Base-by-base conservation (phyloP, 1,140 invertebrate species). In the Drosophila orena region DNA sequence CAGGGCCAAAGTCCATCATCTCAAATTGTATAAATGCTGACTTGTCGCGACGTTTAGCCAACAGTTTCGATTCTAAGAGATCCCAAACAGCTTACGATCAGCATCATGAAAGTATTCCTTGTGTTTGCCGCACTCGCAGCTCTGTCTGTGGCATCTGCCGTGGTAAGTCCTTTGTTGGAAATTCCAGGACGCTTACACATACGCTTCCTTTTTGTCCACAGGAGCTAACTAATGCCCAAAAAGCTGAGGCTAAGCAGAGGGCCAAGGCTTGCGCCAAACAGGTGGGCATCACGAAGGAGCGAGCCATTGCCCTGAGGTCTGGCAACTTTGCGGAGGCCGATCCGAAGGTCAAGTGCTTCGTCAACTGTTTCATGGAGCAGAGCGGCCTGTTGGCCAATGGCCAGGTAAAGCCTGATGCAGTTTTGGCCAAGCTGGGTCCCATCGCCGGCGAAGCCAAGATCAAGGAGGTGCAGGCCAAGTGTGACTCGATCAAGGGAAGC, bases 301-400 rank as follows among this genome's bases (percentile, higher is more conserved):
- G 89, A 55, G 84, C 68, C 0, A 0, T 47, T 4, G 54, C 62
- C 27, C 58, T 88, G 35, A 64, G 68, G 0, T 49, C 56, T 12
- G 84, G 84, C n/a, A 80, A 73, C 1, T 89, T 88, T 8, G 77
- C 69, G 4, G 61, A 72, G 12, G 6, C 2, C 34, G 85, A 90
- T 47, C 24, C 14, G 1, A 90, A 90, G 70, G 57, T 79, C 0
- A 90, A 90, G 42, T 90, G 85, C 57, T 90, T 90, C 34, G 66
- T 77, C 65, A 81, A 81, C 42, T 90, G 85, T 14, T 90, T 90
- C 77, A 59, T 90, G 50, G 85, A 90, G 66, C 71, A 81, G 53
- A 7, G 34, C 4, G 80, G 74, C 14, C 62, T 90, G 0, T 2
- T 90, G 2, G 53, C 4, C 40, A 60, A 90, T 44, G 85, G 84